Conservation (phyloP, 2,797 vertebrate genomes). For the Enteromius fasciolatus region DNA sequence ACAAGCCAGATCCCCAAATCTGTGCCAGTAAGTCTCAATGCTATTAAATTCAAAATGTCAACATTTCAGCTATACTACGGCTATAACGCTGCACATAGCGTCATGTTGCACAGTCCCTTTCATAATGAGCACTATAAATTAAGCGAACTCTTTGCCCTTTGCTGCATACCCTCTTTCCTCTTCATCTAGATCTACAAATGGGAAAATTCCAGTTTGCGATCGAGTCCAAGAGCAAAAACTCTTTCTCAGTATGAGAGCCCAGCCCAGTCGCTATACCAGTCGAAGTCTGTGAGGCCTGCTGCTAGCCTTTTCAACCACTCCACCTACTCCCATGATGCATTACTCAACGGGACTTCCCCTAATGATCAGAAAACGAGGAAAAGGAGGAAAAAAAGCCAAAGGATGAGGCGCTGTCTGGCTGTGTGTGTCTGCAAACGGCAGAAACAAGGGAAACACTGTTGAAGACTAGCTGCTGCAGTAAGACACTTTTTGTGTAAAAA, state of each 20-base stretch:
- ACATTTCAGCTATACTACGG: constrained; percentile 14
- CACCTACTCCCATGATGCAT: constrained; percentile 83
- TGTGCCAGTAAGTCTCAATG: constrained; percentile 28
- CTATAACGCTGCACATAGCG: constrained; percentile 3
- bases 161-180: constrained; percentile 15
- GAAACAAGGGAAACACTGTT: constrained; percentile 48
- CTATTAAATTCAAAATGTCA: constrained; percentile 27
- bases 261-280: constrained; percentile 67
- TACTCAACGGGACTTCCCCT: constrained; percentile 81
- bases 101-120: constrained; percentile 37
- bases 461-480: constrained; percentile 2
- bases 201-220: constrained; percentile 53
- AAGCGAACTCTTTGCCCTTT: constrained; percentile 15
- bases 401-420: constrained; percentile 54
- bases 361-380: constrained; percentile 46
- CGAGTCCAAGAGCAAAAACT: constrained; percentile 43
- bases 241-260: constrained; percentile 39
- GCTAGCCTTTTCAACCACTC: constrained; percentile 69
- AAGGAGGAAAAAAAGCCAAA: constrained; percentile 4
- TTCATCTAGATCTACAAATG: constrained; percentile 46
- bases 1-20: constrained; percentile 31
- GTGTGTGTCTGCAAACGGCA: constrained; percentile 40
- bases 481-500: neutral
- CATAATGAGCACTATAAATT: constrained; percentile 38
- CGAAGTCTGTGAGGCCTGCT: constrained; percentile 75